Percentiles rank a stretch among this genome's conserved stretches.
These are phyloP conservation scores for Papilio polyxenes DNA, from an alignment of 1,140 invertebrate genomes.

Conservation along the genomic window DNA sequence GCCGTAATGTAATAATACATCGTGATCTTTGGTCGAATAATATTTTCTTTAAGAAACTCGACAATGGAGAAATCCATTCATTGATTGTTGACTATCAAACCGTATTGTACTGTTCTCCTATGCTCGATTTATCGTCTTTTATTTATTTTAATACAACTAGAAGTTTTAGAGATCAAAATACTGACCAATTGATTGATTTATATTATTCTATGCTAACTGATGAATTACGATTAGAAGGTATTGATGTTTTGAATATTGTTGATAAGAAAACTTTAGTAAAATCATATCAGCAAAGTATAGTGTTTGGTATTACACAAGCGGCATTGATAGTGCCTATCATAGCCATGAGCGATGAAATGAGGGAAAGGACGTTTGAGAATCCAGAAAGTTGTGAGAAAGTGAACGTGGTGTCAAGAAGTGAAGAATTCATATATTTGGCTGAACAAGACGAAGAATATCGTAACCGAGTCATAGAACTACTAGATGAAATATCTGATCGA, in stretches of 20 bases:
- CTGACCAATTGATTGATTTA: conserved; percentile 63
- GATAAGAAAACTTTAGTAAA: conserved; percentile 58
- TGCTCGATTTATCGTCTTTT: conserved; percentile 78
- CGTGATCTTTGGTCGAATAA: conserved; percentile 85
- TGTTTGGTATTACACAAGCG: conserved; percentile 79
- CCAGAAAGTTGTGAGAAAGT: conserved; percentile 66
- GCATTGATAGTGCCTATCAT: conserved; percentile 77
- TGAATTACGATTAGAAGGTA: conserved; percentile 62
- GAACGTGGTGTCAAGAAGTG: conserved; percentile 71
- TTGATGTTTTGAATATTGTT: conserved; percentile 63
- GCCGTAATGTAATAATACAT: conserved; percentile 82
- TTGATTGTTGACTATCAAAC: conserved; percentile 85
- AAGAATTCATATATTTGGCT: conserved; percentile 75
- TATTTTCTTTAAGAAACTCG: conserved; percentile 82
- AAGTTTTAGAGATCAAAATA: conserved; percentile 64
- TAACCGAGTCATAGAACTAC: conserved; percentile 70
- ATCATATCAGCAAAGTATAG: conserved; percentile 71
- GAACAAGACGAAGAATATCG: conserved; percentile 66
- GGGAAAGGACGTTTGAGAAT: conserved; percentile 63
- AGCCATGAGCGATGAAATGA: conserved; percentile 61
- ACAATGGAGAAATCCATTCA: conserved; percentile 62
- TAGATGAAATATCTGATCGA: conserved; percentile 78
- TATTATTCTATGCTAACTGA: conserved; percentile 74
- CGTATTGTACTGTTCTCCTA: conserved; percentile 79
- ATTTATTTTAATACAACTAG: conserved; percentile 79